phyloP scores from a whole-genome alignment of 2,113 vertebrate species.

The Heteronetta atricapilla region DNA sequence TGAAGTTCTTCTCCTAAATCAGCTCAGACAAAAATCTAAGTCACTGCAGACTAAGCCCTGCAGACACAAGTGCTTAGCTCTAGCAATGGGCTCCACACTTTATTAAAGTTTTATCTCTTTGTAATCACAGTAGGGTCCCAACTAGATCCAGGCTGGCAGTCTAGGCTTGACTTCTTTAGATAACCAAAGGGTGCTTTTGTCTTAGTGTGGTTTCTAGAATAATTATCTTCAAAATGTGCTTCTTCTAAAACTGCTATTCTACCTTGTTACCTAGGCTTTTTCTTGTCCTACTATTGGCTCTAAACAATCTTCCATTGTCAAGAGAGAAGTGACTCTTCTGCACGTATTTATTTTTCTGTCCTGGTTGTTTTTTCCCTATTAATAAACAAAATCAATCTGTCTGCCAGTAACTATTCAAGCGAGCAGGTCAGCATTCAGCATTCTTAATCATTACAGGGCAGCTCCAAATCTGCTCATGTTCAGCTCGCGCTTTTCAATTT shows the following conservation, averaged over 20 bases:
- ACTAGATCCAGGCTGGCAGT: neutral
- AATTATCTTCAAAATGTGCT: neutral
- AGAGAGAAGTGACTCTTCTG: neutral
- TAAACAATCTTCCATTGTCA: neutral
- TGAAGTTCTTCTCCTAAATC: neutral
- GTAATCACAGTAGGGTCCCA: neutral
- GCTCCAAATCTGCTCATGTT: constrained; percentile 32
- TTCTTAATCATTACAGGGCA: neutral
- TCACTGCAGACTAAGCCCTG: neutral
- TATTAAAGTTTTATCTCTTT: neutral
- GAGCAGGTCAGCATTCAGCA: neutral
- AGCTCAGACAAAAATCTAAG: neutral
- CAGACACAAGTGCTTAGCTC: neutral
- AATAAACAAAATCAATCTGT: neutral
- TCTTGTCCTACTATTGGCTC: neutral
- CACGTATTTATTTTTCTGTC: neutral
- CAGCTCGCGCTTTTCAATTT: neutral
- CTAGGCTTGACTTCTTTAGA: neutral
- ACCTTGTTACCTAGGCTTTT: neutral
- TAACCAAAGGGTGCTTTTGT: neutral
- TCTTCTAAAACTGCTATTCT: neutral
- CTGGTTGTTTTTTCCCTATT: neutral
- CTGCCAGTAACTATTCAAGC: neutral
- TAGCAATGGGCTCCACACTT: neutral
- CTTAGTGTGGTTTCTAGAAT: neutral